Percentiles rank a stretch among this genome's conserved stretches.
phyloP scores from a whole-genome alignment of 2,797 vertebrate genomes.

The Sphenodon punctatus region DNA sequence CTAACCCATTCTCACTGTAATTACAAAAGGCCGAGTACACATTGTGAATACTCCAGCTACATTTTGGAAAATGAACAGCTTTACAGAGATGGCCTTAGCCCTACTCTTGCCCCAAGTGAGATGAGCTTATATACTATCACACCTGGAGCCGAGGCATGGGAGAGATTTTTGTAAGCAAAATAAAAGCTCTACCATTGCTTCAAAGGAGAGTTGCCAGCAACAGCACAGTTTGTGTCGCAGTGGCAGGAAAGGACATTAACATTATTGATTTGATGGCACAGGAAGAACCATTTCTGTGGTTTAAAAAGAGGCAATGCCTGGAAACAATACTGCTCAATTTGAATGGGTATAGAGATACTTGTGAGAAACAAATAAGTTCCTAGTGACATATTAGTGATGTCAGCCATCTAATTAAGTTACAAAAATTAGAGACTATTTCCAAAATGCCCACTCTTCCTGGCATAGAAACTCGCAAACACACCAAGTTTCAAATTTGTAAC shows the following conservation, averaged over 20 bases:
- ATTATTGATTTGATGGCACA: neutral
- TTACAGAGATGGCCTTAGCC: neutral
- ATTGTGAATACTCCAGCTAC: neutral
- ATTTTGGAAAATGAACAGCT: neutral
- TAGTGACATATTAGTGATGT: too few relatives aligned
- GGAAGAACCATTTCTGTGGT: neutral
- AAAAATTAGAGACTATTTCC: neutral
- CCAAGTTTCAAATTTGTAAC: neutral
- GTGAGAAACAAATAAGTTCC: too few relatives aligned
- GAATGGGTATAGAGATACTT: accelerated
- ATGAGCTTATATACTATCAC: neutral
- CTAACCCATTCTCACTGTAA: neutral
- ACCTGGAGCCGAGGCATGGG: accelerated
- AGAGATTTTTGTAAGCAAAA: neutral
- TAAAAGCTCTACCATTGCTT: neutral
- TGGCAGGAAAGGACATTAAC: neutral
- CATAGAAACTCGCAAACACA: neutral
- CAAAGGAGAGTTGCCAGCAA: neutral
- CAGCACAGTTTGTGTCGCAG: neutral
- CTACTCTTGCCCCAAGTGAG: neutral
- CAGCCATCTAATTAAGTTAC: neutral
- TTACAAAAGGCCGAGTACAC: neutral
- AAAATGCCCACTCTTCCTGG: neutral
- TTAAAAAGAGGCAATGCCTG: neutral
- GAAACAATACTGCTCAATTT: neutral